phyloP scores from a whole-genome alignment of 2,888 invertebrate species.

The Plagodis pulveraria region DNA sequence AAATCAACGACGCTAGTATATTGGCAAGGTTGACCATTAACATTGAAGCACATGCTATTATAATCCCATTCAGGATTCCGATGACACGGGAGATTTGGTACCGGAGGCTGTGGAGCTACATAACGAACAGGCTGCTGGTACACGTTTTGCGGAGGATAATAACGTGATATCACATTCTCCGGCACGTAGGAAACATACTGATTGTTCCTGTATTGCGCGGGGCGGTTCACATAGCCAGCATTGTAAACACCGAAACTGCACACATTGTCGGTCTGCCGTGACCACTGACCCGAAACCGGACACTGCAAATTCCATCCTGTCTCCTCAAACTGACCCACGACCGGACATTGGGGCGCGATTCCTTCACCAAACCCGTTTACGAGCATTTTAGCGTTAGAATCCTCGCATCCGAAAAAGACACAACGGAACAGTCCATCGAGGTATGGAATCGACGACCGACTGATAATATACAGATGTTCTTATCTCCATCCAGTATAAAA shows the following conservation, averaged over 20 bases:
- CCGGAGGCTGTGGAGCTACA: slow-evolving; percentile 47
- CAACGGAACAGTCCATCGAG: slow-evolving; percentile 73
- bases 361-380: slow-evolving; percentile 57
- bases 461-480: slow-evolving; percentile 78
- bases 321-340: slow-evolving; percentile 58
- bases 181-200: slow-evolving; percentile 47
- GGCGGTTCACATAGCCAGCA: slow-evolving; percentile 47
- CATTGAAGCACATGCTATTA: slow-evolving; percentile 87
- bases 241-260: slow-evolving; percentile 55
- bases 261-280: slow-evolving; percentile 51
- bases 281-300: slow-evolving; percentile 64
- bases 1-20: slow-evolving; percentile 88
- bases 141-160: slow-evolving; percentile 48
- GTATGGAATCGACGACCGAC: slow-evolving; percentile 74
- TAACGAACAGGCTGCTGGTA: slow-evolving; percentile 48
- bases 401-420: slow-evolving; percentile 42
- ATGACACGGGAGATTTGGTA: slow-evolving; percentile 77
- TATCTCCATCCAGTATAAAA: slow-evolving; percentile 68
- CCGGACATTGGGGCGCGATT: slow-evolving; percentile 57
- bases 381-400: slow-evolving; percentile 60
- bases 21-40: slow-evolving; percentile 87
- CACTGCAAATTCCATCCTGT: slow-evolving; percentile 67
- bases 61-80: slow-evolving; percentile 85
- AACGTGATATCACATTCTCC: slow-evolving; percentile 45
- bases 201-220: slow-evolving; percentile 58